Base-by-base conservation (phyloP, 2,888 invertebrate genomes). In the Pseudolycoriella hygida region DNA sequence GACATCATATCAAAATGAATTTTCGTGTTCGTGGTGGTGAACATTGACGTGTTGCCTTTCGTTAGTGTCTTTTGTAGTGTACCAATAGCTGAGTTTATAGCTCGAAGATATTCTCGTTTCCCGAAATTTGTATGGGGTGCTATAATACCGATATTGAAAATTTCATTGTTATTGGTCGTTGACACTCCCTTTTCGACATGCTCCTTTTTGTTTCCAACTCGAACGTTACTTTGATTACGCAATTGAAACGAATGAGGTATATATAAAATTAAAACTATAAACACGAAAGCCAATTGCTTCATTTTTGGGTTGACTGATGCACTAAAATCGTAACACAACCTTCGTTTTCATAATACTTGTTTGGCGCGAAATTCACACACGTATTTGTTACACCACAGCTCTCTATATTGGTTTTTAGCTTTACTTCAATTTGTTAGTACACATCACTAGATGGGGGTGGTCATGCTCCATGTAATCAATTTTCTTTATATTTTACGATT, bases 1-100 rank as follows among this genome's bases (percentile, higher is more conserved):
- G 73, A 73, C 74, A 81, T 77, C 70, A 77, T 73, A 47, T 72
- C 72, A 54, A 70, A 70, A 54, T 72, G 73, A 47, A 80, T 74
- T 56, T 79, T 74, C 46, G 69, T 66, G 47, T 70, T 69, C 44
- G 71, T 71, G 56, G 81, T 78, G 50, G 70, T 67, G 57, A 74
- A 76, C 55, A 72, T 73, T 59, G 74, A 72, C 47, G 79, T 62
- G 63, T 79, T 79, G 47, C 70, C 68, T 53, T 70, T 71, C 40
- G 68, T 67, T 20, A 71, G 72, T 15, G 69, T 67, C 56, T 70
- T 72, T 49, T 74, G 71, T 42, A 81, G 61, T 30, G 69, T 70
- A 18, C 63, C 60, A 41, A 80, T 71, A 8, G 77, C 77, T 45
- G 67, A 71, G 58, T 74, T 74, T 52, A 80, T 76, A 44, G 77